These are phyloP conservation scores for Mantis religiosa DNA, from an alignment of 2,888 invertebrate genomes.

Conservation along the genomic window DNA sequence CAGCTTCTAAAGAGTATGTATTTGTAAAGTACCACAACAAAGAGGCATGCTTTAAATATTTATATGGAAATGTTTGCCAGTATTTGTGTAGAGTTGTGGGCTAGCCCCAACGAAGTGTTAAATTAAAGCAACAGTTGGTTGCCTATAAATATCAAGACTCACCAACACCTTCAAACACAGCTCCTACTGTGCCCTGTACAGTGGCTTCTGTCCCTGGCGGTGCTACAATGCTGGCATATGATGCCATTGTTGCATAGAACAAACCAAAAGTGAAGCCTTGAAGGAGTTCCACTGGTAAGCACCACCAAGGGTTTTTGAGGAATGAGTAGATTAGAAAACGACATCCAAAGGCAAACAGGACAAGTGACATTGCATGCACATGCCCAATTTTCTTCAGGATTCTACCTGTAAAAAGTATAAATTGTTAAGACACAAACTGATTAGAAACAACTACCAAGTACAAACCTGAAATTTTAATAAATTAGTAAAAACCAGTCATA, in stretches of 20 bases:
- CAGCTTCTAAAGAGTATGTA: no score
- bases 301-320: constrained; percentile 75
- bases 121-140: background rate
- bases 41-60: no score
- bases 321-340: constrained; percentile 80
- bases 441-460: no score
- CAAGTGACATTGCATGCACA: constrained; percentile 76
- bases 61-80: no score
- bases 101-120: no score
- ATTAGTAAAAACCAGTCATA: no score
- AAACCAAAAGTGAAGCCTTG: constrained; percentile 88
- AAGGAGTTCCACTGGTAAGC: constrained; percentile 77
- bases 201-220: constrained; percentile 84
- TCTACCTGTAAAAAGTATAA: constrained; percentile 49
- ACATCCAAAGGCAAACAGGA: constrained; percentile 72
- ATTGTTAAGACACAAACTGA: no score
- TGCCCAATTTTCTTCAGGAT: constrained; percentile 78
- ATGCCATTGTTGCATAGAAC: constrained; percentile 83
- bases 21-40: no score
- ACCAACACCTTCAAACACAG: constrained; percentile 86
- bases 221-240: constrained; percentile 79
- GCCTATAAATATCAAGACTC: constrained; percentile 21
- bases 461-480: no score
- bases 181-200: constrained; percentile 84
- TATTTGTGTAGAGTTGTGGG: no score